These are phyloP conservation scores for Papilio polyxenes DNA, from an alignment of 1,140 invertebrate species.

Conservation along the genomic window DNA sequence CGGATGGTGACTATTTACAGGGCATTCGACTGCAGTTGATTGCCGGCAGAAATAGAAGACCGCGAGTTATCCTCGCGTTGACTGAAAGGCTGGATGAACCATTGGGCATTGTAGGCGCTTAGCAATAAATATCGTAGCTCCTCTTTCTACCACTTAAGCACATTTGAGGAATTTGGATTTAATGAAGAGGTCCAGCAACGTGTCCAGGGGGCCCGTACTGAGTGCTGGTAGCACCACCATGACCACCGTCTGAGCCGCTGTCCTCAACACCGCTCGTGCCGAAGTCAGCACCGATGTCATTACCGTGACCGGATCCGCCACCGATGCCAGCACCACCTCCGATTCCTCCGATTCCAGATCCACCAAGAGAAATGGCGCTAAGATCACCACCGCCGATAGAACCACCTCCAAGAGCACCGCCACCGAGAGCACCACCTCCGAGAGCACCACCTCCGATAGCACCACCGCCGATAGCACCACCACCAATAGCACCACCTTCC, in stretches of 20 bases:
- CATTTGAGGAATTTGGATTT: conserved; percentile 50
- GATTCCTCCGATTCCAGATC: conserved; percentile 48
- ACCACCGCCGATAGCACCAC: conserved; percentile 57
- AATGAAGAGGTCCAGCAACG: conserved; percentile 72
- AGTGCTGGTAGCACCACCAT: conserved; percentile 67
- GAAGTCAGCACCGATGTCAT: conserved; percentile 64
- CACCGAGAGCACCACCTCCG: conserved; percentile 54
- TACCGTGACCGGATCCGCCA: conserved; percentile 58
- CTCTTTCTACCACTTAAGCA: conserved; percentile 55
- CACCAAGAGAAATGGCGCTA: conserved; percentile 44
- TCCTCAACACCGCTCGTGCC: conserved; percentile 62
- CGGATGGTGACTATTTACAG: conserved; percentile 69
- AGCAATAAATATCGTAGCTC: conserved; percentile 61
- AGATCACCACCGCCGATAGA: conserved; percentile 47
- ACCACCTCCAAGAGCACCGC: conserved; percentile 57
- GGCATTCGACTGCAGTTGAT: conserved; percentile 52
- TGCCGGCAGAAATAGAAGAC: conserved; percentile 41
- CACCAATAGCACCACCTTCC: conserved; percentile 77
- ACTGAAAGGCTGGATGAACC: conserved; percentile 7
- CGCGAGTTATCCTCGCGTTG: conserved; percentile 25
- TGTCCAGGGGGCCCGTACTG: conserved; percentile 75
- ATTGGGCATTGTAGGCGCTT: conserved; percentile 46
- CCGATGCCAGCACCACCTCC: conserved; percentile 53
- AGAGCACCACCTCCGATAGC: conserved; percentile 50
- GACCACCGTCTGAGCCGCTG: conserved; percentile 53